Conservation (phyloP, 2,797 vertebrate genomes). For the Epinephelus awoara region DNA sequence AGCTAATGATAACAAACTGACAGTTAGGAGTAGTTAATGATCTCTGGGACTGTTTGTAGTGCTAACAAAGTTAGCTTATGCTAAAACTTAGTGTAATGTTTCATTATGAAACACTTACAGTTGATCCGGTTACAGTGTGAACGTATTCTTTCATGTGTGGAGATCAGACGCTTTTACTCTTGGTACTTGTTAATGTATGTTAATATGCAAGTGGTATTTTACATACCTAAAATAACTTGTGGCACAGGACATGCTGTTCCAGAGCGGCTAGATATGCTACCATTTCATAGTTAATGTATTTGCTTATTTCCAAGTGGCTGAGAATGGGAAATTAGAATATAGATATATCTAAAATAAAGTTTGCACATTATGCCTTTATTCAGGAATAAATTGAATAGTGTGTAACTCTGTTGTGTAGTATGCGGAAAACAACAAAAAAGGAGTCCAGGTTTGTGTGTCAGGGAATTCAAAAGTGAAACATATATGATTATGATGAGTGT, state of each 20-base stretch:
- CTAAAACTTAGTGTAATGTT: slow-evolving; percentile 37
- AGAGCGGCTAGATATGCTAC: background rate
- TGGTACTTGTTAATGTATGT: background rate
- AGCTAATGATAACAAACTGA: background rate
- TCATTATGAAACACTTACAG: background rate
- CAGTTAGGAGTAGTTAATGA: background rate
- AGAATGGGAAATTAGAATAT: background rate
- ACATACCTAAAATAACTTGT: background rate
- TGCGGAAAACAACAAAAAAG: background rate
- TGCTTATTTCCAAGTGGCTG: background rate
- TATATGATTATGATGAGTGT: no score
- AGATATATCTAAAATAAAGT: background rate
- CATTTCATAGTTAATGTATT: background rate
- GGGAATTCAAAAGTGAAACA: no score
- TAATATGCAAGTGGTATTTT: background rate
- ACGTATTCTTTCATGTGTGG: background rate
- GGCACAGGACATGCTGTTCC: background rate
- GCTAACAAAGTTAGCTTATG: slow-evolving; percentile 55
- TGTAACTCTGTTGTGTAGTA: background rate
- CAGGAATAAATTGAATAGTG: background rate
- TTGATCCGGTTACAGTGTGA: background rate
- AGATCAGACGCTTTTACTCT: background rate
- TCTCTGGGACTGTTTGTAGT: background rate
- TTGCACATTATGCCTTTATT: background rate
- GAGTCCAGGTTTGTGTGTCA: no score